Conservation (phyloP, 2,888 invertebrate species). For the Itoplectis maculator region DNA sequence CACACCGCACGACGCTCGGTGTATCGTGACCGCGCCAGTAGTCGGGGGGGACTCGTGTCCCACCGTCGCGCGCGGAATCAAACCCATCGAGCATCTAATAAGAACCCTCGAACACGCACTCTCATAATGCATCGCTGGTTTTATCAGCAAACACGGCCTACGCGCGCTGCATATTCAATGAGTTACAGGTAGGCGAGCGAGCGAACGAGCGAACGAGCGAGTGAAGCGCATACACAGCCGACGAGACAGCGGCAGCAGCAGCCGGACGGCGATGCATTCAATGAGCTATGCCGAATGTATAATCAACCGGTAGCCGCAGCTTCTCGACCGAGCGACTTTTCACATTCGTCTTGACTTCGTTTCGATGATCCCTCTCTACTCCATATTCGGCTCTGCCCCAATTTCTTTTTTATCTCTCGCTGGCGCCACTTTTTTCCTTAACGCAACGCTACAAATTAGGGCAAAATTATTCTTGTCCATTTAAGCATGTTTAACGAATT, state of each 20-base stretch:
- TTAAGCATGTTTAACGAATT: background rate
- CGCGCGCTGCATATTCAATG: conserved; percentile 65
- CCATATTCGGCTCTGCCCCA: conserved; percentile 1
- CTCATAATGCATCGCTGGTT: conserved; percentile 60
- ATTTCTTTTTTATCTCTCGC: background rate
- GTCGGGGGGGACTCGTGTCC: conserved; percentile 17
- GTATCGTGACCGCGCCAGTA: background rate
- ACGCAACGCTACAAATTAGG: background rate
- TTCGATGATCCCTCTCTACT: conserved; percentile 9
- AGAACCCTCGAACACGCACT: conserved; percentile 51
- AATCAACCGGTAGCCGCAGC: background rate
- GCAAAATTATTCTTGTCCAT: background rate
- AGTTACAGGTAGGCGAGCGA: conserved; percentile 62
- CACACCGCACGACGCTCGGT: background rate
- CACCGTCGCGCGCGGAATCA: conserved; percentile 51
- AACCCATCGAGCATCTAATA: conserved; percentile 42
- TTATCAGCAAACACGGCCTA: conserved; percentile 68
- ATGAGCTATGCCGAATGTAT: conserved; percentile 7
- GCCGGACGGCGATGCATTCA: conserved; percentile 4
- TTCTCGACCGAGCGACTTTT: background rate
- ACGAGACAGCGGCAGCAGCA: background rate
- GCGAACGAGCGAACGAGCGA: too few relatives aligned
- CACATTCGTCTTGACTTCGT: background rate
- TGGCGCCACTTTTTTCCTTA: conserved; percentile 1
- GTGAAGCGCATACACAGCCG: too few relatives aligned